phyloP scores from a whole-genome alignment of 2,888 invertebrate genomes.

The Catocala nupta region DNA sequence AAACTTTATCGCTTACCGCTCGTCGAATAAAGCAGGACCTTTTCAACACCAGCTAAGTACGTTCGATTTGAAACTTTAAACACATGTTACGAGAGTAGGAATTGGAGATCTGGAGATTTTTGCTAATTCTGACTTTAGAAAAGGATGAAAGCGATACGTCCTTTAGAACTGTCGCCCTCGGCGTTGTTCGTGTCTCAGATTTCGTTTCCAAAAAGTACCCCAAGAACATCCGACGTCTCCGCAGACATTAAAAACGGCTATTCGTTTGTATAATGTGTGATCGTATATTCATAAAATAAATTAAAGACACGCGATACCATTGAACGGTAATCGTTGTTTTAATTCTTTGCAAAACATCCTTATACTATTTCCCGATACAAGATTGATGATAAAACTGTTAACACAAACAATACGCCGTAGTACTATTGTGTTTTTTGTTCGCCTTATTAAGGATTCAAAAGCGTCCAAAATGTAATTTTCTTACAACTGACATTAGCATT shows the following conservation, averaged over 20 bases:
- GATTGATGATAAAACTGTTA: slow-evolving; percentile 33
- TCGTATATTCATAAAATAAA: slow-evolving; percentile 54
- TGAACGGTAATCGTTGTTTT: slow-evolving; percentile 46
- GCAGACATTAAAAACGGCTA: slow-evolving; percentile 57
- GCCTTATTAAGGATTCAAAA: slow-evolving; percentile 62
- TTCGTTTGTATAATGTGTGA: slow-evolving; percentile 54
- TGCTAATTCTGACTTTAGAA: slow-evolving; percentile 28
- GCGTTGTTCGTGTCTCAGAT: slow-evolving; percentile 58
- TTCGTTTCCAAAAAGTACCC: slow-evolving; percentile 58
- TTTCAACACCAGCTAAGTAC: slow-evolving; percentile 9
- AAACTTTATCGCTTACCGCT: slow-evolving; percentile 39
- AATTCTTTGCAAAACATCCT: slow-evolving; percentile 44
- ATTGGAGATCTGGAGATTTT: neutral
- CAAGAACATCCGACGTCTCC: slow-evolving; percentile 61
- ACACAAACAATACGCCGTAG: slow-evolving; percentile 44
- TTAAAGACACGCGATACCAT: slow-evolving; percentile 61
- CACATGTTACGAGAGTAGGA: neutral
- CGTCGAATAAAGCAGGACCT: slow-evolving; percentile 18
- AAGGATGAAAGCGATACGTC: slow-evolving; percentile 38
- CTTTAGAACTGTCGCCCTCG: slow-evolving; percentile 59
- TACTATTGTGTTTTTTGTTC: slow-evolving; percentile 50
- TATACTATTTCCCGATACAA: slow-evolving; percentile 34
- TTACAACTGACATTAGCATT: slow-evolving; percentile 67
- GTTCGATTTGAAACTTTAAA: slow-evolving; percentile 22
- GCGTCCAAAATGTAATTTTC: slow-evolving; percentile 62